Evolutionary conservation across 2,797 vertebrate genomes (phyloP).

Genomic region (Crenichthys baileyi): DNA sequence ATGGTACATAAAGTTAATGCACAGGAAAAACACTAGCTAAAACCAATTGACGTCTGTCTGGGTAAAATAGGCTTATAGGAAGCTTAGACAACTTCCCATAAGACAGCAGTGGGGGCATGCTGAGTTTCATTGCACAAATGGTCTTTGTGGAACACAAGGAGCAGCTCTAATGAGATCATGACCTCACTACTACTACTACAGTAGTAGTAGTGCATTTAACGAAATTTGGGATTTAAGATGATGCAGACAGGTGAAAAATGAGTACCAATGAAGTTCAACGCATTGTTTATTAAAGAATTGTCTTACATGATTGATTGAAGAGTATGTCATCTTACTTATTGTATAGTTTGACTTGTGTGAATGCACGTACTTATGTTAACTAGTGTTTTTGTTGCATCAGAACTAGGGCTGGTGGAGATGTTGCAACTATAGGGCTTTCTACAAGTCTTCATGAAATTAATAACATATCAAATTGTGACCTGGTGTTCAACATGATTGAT

Average conservation of each 20-base stretch:
- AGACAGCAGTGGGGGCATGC: slow-evolving; percentile 64
- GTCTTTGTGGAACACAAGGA: slow-evolving; percentile 55
- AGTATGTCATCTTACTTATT: background rate
- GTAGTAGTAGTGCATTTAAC: slow-evolving; percentile 6
- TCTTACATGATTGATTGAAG: too few relatives aligned
- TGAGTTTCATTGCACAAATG: slow-evolving; percentile 55
- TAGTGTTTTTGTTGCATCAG: background rate
- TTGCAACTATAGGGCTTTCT: background rate
- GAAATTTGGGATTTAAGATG: background rate
- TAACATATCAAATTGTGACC: background rate
- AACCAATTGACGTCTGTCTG: slow-evolving; percentile 72
- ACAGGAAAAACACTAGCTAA: slow-evolving; percentile 65
- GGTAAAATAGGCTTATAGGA: slow-evolving; percentile 65
- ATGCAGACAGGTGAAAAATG: background rate
- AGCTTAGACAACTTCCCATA: slow-evolving; percentile 74
- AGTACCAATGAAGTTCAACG: background rate
- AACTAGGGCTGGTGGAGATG: background rate
- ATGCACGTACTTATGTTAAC: background rate
- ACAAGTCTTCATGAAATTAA: background rate
- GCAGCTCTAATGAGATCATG: slow-evolving; percentile 5
- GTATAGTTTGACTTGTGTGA: background rate
- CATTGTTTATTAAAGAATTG: background rate
- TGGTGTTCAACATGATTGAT: background rate
- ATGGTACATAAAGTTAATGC: slow-evolving; percentile 71
- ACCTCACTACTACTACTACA: slow-evolving; percentile 7